Conservation (phyloP, 2,113 vertebrate species). For the Vimba vimba region DNA sequence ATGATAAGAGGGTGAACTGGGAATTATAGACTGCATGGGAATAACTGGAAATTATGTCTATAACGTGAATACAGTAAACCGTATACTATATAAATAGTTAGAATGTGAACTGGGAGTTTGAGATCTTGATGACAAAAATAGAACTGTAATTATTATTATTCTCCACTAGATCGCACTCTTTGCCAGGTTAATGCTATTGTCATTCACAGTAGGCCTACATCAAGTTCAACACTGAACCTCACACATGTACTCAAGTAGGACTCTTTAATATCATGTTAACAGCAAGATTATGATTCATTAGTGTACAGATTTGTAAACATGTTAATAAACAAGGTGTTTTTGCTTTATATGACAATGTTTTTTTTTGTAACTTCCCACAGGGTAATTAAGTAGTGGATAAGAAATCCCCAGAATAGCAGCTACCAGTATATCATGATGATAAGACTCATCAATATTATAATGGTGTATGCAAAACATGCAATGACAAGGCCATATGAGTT, state of each 20-base stretch:
- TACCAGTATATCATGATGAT: background rate
- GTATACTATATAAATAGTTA: background rate
- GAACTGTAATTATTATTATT: background rate
- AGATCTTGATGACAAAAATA: background rate
- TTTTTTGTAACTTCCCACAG: background rate
- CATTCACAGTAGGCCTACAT: too few relatives aligned
- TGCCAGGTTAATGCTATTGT: background rate
- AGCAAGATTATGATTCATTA: background rate
- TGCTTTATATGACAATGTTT: background rate
- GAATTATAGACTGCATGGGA: too few relatives aligned
- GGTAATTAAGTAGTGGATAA: background rate
- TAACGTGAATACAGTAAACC: too few relatives aligned
- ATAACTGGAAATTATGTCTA: too few relatives aligned
- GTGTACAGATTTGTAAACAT: background rate
- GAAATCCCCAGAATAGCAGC: background rate
- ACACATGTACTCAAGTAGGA: background rate
- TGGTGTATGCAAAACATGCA: background rate
- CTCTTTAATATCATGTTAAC: background rate
- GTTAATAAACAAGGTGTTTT: background rate
- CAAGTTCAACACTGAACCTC: background rate
- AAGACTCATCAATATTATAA: background rate
- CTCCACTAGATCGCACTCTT: conserved; percentile 35
- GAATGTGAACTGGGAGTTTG: background rate
- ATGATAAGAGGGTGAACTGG: too few relatives aligned
- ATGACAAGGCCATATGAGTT: background rate